Evolutionary conservation across 30 jellyfish, hydroid and myxozoan genomes (phyloP).

Genomic region (Hydractinia symbiolongicarpus): DNA sequence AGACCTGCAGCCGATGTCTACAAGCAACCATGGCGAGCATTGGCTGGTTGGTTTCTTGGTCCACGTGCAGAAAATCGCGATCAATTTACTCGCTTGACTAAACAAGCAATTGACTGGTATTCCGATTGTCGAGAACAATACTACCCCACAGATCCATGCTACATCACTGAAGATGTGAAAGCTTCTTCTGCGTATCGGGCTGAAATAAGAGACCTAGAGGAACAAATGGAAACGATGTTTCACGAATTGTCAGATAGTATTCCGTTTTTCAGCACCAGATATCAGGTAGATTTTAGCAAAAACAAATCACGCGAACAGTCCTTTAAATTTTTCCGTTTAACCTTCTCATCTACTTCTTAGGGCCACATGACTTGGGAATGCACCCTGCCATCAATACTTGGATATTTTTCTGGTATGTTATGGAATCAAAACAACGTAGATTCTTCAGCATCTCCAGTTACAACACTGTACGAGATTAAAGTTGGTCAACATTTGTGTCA

Average conservation of each 20-base stretch:
- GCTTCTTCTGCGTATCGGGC: slow-evolving; percentile 20
- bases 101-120: slow-evolving; percentile 22
- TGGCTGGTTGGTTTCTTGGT: slow-evolving; percentile 69
- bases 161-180: slow-evolving; percentile 34
- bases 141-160: slow-evolving; percentile 49
- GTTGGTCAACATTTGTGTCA: slow-evolving; percentile 50
- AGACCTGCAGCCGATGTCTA: slow-evolving; percentile 23
- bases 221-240: slow-evolving; percentile 21
- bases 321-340: neutral
- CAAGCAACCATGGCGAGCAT: slow-evolving; percentile 39
- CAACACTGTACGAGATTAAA: slow-evolving; percentile 30
- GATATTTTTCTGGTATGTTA: slow-evolving; percentile 54
- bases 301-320: neutral
- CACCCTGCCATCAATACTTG: slow-evolving; percentile 48
- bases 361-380: slow-evolving; percentile 70
- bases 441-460: slow-evolving; percentile 57
- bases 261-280: slow-evolving; percentile 52
- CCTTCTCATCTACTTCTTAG: slow-evolving; percentile 4
- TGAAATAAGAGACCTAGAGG: slow-evolving; percentile 29
- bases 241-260: slow-evolving; percentile 29
- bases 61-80: slow-evolving; percentile 63
- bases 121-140: slow-evolving; percentile 38
- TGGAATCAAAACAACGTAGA: slow-evolving; percentile 72
- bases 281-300: slow-evolving; percentile 20
- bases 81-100: slow-evolving; percentile 23